Evolutionary conservation across 2,113 vertebrate species (phyloP), one percentile per base, ranked within the genome.

Genomic region (Trachemys scripta): DNA sequence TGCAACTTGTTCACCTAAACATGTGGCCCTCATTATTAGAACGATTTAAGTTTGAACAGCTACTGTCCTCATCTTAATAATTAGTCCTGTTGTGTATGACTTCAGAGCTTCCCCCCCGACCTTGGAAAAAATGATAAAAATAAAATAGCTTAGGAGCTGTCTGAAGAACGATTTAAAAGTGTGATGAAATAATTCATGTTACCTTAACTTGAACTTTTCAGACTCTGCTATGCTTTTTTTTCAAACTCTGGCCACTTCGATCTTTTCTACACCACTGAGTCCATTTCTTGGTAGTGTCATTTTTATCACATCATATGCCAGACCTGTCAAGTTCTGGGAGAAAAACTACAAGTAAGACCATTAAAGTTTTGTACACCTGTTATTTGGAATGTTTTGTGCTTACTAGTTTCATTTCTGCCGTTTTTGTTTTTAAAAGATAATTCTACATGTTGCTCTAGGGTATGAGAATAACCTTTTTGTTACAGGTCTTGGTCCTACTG

Each of bases 201-300:
- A 84, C 98, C 98, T 98, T 99, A 98, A 98, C 98, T 96, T 94
- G 12, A 24, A 62, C 3, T 84, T 83, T 95, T 96, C 98, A 99
- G 99, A 99, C 96, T 99, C 99, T 10, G 99, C 99, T 96, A 98
- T 99, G 99, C 98, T 99, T 92, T 98, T 99, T 97, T 98, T 99
- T 5, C 99, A 99, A 98, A 99, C 99, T 6, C 85, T 99, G 31
- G 98, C 99, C 90, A 98, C 99, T 81, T 99, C 99, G 1, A 76
- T 99, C 88, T 99, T 99, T 97, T 99, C 99, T 96, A 99, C 99
- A 1, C 99, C 99, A 0, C 96, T 99, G 95, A 99, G 99, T 95
- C 99, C 99, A 0, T 99, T 99, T 96, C 99, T 99, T 25, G 99
- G 99, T 76, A 99, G 99, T 1, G 99, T 99, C 97, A 99, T 99